Base-by-base conservation (phyloP, 1,140 invertebrate species). In the Nebria ingens region DNA sequence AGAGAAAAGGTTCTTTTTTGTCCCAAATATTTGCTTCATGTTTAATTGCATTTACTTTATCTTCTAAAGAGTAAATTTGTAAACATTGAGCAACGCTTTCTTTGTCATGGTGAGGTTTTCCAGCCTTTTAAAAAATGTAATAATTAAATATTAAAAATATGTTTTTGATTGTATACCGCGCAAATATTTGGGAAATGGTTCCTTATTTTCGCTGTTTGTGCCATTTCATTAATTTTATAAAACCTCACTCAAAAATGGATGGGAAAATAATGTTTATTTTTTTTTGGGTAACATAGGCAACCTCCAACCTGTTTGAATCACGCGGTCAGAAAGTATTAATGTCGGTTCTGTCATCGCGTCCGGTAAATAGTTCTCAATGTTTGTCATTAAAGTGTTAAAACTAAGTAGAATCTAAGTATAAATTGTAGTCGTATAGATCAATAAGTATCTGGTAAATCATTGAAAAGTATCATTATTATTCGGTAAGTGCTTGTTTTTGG, bases 21-120 rank as follows among this genome's bases (percentile, higher is more conserved):
- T 59, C 52, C 51, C 50, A 61, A 21, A 74, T 63, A 11, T 74
- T 67, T 11, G 71, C 69, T 51, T 76, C 73, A 58, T 70, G 67
- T 11, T 76, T 64, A 3, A 78, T 59, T 17, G 74, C 68, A 57
- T 71, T 69, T 2, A 71, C 69, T 66, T 76, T 63, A 60, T 76
- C 74, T 59, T 74, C 73, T 11, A 76, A 50, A 20, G 68, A 59
- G 52, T 75, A 76, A 61, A 72, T 65, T 55, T 72, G 54, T 22
- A 76, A 58, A 19, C 62, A 67, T 45, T 71, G 67, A 17, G 58
- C 42, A n/a, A 71, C 65, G 49, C 34, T 61, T 25, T 71, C 67
- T 55, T 69, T 62, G 23, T 64, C 60, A 57, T 73, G 69, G 25
- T 65, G 65, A 29, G 68, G 67, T 1, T 67, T 61, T 13, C 76